Evolutionary conservation across 2,113 vertebrate genomes (phyloP).

Genomic region (Terrapene triunguis): DNA sequence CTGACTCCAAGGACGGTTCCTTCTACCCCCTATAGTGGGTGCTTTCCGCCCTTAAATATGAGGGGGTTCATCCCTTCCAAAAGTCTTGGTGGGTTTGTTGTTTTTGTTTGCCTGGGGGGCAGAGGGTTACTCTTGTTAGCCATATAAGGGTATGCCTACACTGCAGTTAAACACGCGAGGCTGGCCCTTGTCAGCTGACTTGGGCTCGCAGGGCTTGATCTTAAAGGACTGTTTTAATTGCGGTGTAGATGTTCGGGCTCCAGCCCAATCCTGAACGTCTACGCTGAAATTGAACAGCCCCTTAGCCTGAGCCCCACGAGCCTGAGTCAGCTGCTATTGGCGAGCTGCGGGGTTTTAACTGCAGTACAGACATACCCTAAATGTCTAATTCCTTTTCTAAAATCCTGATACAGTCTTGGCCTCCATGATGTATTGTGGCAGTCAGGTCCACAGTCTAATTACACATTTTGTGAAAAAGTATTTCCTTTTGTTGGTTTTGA

Average conservation of each 20-base stretch:
- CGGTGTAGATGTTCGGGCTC: neutral
- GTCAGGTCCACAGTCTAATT: neutral
- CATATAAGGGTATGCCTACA: neutral
- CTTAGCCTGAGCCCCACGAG: neutral
- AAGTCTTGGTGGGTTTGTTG: neutral
- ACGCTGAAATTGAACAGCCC: neutral
- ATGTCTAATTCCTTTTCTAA: neutral
- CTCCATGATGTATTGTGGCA: neutral
- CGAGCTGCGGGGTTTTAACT: neutral
- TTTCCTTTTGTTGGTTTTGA: neutral
- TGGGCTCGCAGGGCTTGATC: neutral
- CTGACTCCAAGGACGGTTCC: neutral
- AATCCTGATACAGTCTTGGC: neutral
- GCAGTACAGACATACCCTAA: neutral
- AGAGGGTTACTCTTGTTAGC: neutral
- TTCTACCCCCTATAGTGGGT: neutral
- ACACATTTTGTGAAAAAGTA: neutral
- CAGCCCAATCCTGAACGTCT: neutral
- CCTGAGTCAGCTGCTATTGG: neutral
- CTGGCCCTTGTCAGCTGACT: neutral
- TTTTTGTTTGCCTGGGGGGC: neutral
- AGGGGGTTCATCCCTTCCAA: neutral
- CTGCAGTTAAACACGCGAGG: neutral
- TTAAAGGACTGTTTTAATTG: neutral
- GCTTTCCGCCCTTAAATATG: neutral